Percentiles rank a stretch among this genome's conserved stretches.
phyloP scores from a whole-genome alignment of 1,140 invertebrate species.

The Geopemphigus sp. region DNA sequence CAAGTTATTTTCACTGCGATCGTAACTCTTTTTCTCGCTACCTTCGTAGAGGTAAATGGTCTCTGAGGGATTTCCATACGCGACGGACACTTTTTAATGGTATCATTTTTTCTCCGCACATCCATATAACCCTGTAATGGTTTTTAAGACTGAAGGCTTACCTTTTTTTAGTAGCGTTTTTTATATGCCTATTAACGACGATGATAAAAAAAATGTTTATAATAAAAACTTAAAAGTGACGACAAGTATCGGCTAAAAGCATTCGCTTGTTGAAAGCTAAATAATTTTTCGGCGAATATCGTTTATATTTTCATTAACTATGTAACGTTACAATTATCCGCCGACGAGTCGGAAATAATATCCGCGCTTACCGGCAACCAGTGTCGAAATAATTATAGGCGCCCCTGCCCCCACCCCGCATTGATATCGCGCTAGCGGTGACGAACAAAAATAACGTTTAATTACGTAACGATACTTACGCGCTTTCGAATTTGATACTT shows the following conservation, averaged over 20 bases:
- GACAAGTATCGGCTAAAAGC: constrained; percentile 18
- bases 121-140: background rate
- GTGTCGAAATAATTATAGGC: too few relatives aligned
- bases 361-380: too few relatives aligned
- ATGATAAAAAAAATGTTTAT: constrained; percentile 6
- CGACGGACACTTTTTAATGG: constrained; percentile 2
- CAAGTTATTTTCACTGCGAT: constrained; percentile 3
- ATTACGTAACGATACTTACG: too few relatives aligned
- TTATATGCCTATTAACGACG: constrained; percentile 4
- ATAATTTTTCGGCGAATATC: background rate
- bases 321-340: background rate
- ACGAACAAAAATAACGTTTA: too few relatives aligned
- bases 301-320: background rate
- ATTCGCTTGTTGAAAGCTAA: background rate
- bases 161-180: constrained; percentile 2
- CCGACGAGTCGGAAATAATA: too few relatives aligned
- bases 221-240: constrained; percentile 6
- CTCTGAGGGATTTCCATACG: constrained; percentile 19
- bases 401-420: too few relatives aligned
- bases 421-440: too few relatives aligned
- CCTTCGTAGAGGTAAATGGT: background rate
- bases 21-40: constrained; percentile 21
- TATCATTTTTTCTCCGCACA: constrained; percentile 15
- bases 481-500: too few relatives aligned
- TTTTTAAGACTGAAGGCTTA: constrained; percentile 9